Base-by-base conservation (phyloP, 2,888 invertebrate species). In the Polydesmus complanatus region DNA sequence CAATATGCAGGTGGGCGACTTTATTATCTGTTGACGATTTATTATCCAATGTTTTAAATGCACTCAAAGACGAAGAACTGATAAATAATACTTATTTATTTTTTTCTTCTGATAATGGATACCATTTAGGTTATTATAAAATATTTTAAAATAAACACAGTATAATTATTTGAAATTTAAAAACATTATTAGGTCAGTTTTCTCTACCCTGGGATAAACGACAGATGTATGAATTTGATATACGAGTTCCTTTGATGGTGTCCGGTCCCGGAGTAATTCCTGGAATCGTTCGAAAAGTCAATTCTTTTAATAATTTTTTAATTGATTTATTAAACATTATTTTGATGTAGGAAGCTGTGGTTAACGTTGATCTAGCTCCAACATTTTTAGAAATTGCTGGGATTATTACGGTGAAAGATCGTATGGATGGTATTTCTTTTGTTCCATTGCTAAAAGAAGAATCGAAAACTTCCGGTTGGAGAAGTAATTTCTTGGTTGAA, bases 81-180 rank as follows among this genome's bases (percentile, higher is more conserved):
- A 69, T 89, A 3, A 76, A 86, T 0, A 79, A 88, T 66, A 93
- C 93, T 0, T 91, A 85, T 68, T 71, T 93, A 0, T 81, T 93
- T 57, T 89, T 83, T 68, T 86, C 90, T 0, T 92, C 92, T 0
- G 93, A 94, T 71, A 90, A 93, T 74, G 93, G 93, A 23, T 94
- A 84, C 73, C 93, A 94, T 75, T 77, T 93, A 67, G 89, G 88
- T 86, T 73, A 74, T 68, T 14, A 25, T 37, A 22, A 8, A 22
- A 11, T 51, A 51, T 51, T 51, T 22, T 22, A 21, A 22, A 51
- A 51, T n/a, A 8, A 22, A 51, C 22, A 22, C n/a, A 21, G 5
- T 5, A 11, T 51, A 5, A 5, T n/a, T 51, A 11, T 51, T n/a
- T 37, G 5, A n/a, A 5, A 51, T 51, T 51, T 51, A 49, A 3